Percentiles rank a stretch among this genome's conserved stretches.
Conservation (phyloP, 2,113 vertebrate genomes). For the Pipa parva region DNA sequence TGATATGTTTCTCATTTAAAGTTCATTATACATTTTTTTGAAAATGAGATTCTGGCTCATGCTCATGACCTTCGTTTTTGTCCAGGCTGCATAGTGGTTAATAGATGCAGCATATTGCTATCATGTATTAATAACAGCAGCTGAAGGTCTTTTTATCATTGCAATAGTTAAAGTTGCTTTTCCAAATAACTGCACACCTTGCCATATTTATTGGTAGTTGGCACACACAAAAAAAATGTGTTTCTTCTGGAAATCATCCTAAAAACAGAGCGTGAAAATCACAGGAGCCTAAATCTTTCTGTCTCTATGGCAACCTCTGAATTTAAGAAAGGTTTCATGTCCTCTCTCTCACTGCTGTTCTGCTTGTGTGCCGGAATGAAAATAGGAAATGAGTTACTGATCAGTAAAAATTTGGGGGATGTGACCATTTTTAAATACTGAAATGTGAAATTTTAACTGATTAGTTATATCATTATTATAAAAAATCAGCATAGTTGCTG, state of each 20-base stretch:
- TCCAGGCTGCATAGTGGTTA: too few relatives aligned
- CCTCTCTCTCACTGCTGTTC: background rate
- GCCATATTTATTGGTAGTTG: slow-evolving; percentile 30
- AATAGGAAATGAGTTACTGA: background rate
- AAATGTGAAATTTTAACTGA: too few relatives aligned
- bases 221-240: slow-evolving; percentile 21
- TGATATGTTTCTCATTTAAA: slow-evolving; percentile 9
- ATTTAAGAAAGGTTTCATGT: slow-evolving; percentile 23
- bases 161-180: slow-evolving; percentile 5
- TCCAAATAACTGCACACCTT: slow-evolving; percentile 33
- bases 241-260: slow-evolving; percentile 39
- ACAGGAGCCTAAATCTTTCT: slow-evolving; percentile 15
- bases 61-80: slow-evolving; percentile 18
- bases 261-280: slow-evolving; percentile 35
- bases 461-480: too few relatives aligned
- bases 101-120: background rate
- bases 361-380: background rate
- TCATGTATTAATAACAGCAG: slow-evolving; percentile 1
- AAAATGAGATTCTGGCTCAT: background rate
- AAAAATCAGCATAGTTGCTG: too few relatives aligned
- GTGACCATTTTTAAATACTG: too few relatives aligned
- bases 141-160: slow-evolving; percentile 26
- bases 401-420: background rate
- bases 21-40: slow-evolving; percentile 4
- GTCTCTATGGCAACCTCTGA: slow-evolving; percentile 37